Evolutionary conservation across 2,113 vertebrate genomes (phyloP).

Genomic region (Pseudorectes ferrugineus): DNA sequence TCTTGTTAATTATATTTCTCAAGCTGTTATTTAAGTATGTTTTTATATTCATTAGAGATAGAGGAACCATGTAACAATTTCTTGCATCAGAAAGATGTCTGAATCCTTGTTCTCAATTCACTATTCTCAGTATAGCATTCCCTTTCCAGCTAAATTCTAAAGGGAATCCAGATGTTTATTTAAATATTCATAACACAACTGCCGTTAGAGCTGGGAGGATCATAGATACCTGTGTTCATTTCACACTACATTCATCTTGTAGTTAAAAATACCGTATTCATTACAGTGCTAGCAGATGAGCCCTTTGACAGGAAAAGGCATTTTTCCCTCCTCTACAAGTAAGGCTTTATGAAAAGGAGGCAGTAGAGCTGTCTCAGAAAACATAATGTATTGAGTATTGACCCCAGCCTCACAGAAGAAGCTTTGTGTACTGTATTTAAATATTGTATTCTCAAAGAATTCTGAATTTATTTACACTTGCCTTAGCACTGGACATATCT

Average conservation of each 20-base stretch:
- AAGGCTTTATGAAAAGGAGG: constrained; percentile 21
- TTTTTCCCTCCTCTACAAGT: not conserved
- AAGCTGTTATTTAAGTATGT: not conserved
- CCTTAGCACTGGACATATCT: not conserved
- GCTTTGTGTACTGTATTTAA: constrained; percentile 55
- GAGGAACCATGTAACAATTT: not conserved
- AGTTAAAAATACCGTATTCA: constrained; percentile 16
- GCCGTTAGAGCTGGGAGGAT: constrained; percentile 1
- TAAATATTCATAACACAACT: constrained; percentile 49
- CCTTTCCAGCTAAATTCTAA: constrained; percentile 27
- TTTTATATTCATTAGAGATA: not conserved
- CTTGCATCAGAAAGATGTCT: not conserved
- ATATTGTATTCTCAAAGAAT: constrained; percentile 41
- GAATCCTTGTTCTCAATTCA: not conserved
- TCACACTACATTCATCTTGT: constrained; percentile 38
- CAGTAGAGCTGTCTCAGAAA: constrained; percentile 23
- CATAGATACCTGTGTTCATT: constrained; percentile 48
- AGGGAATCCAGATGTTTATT: constrained; percentile 61
- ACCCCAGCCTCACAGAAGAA: constrained; percentile 28
- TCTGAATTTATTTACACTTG: constrained; percentile 47
- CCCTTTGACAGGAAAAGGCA: constrained; percentile 27
- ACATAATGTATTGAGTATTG: constrained; percentile 42
- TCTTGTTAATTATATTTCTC: not conserved
- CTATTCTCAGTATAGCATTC: not conserved
- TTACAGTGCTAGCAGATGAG: constrained; percentile 51